Base-by-base conservation (phyloP, 1,140 invertebrate species). In the Drosophila seguyi region DNA sequence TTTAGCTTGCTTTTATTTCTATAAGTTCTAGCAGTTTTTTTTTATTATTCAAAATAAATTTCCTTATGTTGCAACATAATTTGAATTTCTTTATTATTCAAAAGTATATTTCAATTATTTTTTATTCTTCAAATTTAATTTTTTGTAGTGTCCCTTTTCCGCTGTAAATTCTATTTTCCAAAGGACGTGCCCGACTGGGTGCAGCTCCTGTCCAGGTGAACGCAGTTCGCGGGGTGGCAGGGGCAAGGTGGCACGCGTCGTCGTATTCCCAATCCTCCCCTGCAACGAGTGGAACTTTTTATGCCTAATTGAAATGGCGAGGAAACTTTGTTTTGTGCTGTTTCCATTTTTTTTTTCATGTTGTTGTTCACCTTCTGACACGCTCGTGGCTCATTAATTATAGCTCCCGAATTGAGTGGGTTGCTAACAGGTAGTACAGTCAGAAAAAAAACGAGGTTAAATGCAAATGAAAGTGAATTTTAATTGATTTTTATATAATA, bases 371-470 rank as follows among this genome's bases (percentile, higher is more conserved):
- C 85, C 85, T 85, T 84, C 80, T 66, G 77, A 81, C 85, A 87
- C 81, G 73, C 81, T 90, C 80, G 81, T 77, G 81, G 65, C 85
- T 85, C 85, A 90, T 88, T 88, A 85, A 88, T 88, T 85, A 90
- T 75, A 74, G 72, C 87, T 88, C 62, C 79, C 39, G 44, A 72
- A 75, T 80, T 59, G 76, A 84, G 84, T 84, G 84, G 72, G 77
- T 62, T 74, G 68, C 66, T 66, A 90, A 88, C 84, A 88, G 84
- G 84, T 88, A 80, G 63, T 68, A n/a, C 62, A 76, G 72, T 56
- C 62, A 0, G 7, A 38, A 8, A 74, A 61, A 34, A n/a, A 6
- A 4, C 1, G 6, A 4, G 1, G 1, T 1, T 18, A 39, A 6
- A n/a, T 13, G 6, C 0, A n/a, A 2, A 0, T 42, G 3, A 4